Base-by-base conservation (phyloP, 1,140 invertebrate species). In the Heliothis subflexa region DNA sequence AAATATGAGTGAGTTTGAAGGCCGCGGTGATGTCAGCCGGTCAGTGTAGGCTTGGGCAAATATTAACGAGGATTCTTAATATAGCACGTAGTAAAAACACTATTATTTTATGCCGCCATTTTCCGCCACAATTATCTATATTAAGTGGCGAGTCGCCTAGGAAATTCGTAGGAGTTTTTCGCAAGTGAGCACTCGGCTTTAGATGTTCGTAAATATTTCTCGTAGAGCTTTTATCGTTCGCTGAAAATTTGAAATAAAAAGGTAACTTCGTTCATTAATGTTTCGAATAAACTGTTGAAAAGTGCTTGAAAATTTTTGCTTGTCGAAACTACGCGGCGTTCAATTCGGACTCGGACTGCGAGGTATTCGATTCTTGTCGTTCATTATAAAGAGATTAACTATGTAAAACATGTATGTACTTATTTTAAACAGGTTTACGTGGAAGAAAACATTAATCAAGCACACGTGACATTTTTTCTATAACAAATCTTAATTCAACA, bases 31-130 rank as follows among this genome's bases (percentile, higher is more conserved):
- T 66, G 61, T 76, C 74, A 76, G 59, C 9, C 49, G 72, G 49
- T 76, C 61, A 66, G 74, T 52, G 74, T 76, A 62, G 74, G 74
- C 50, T 73, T 33, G 61, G 18, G 16, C 74, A n/a, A 76, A 76
- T 52, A 76, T 64, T 59, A 59, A 49, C 52, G 14, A 71, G 4
- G 11, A 55, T 9, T 25, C 57, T 75, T 75, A 52, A 28, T 47
- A 75, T 16, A 14, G 25, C 52, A 21, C n/a, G 45, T 21, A 66
- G 16, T 49, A 55, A 54, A 55, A 71, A 28, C 25, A 68, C 57
- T 28, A 61, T 40, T n/a, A 40, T 28, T 62, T 62, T 62, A 40
- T 62, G 33, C 14, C 33, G 33, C 61, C 5, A 45, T 62, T 9
- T 62, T 16, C 4, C 5, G 28, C n/a, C n/a, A 28, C 1, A 25